A percentile compares a stretch with the other conserved stretches of the same genome.
Evolutionary conservation across 2,888 invertebrate genomes (phyloP).

Genomic region (Chorisops tibialis): DNA sequence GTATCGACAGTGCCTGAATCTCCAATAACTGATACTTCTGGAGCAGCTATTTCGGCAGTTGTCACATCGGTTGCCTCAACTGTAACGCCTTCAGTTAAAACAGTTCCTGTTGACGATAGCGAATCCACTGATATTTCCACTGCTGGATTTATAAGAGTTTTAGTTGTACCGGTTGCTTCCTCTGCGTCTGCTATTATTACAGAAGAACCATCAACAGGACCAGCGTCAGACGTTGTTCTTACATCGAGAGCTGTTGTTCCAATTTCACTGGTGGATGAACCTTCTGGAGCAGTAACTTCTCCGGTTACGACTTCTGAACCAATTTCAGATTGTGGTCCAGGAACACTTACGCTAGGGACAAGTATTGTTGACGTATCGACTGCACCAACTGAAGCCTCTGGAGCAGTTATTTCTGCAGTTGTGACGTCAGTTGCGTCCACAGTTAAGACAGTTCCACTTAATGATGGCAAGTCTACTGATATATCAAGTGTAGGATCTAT

Average conservation of each 20-base stretch:
- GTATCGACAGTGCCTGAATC: not conserved
- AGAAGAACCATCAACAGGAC: not conserved
- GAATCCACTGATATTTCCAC: not conserved
- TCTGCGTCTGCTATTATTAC: not conserved
- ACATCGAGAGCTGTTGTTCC: not conserved
- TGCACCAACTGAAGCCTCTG: not conserved
- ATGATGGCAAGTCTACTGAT: not conserved
- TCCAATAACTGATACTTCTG: not conserved
- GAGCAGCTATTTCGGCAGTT: not conserved
- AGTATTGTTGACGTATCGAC: not conserved
- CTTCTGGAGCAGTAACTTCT: slow-evolving; percentile 20
- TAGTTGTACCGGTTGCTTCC: slow-evolving; percentile 2
- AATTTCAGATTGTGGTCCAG: not conserved
- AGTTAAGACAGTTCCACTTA: not conserved
- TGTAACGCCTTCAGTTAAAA: not conserved
- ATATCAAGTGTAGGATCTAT: not conserved
- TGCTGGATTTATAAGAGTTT: slow-evolving; percentile 4
- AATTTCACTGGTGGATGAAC: not conserved
- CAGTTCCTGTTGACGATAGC: not conserved
- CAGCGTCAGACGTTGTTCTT: not conserved
- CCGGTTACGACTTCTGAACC: slow-evolving; percentile 1
- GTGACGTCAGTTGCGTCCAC: not conserved
- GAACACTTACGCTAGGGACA: not conserved
- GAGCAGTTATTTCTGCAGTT: not conserved
- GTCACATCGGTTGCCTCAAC: not conserved